phyloP scores from a whole-genome alignment of 1,140 invertebrate species.

The Cherax quadricarinatus region DNA sequence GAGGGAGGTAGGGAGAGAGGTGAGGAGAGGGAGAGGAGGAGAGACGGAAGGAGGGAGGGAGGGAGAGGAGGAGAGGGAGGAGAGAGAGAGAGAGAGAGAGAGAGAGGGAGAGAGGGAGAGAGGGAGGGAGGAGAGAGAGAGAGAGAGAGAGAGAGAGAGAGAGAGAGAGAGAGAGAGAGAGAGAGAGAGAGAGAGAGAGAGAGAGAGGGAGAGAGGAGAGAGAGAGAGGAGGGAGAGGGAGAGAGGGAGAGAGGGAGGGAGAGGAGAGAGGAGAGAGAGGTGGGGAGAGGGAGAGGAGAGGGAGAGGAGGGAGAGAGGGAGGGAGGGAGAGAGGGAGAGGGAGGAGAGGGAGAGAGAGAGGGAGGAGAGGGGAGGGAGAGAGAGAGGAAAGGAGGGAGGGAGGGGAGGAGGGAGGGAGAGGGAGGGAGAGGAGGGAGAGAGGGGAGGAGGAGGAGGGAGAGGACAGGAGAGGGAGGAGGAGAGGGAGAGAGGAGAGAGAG shows the following conservation, averaged over 20 bases:
- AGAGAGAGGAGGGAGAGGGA: not conserved
- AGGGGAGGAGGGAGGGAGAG: not conserved
- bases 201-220: not conserved
- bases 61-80: not conserved
- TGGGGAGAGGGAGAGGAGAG: not conserved
- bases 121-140: not conserved
- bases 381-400: not conserved
- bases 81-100: not conserved
- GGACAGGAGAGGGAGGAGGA: not conserved
- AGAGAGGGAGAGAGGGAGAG: too few species aligned
- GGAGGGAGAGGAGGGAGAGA: not conserved
- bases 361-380: not conserved
- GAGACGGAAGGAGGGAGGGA: not conserved
- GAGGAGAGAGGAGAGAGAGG: not conserved
- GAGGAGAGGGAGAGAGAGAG: not conserved
- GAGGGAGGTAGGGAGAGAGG: too few species aligned
- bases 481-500: not conserved
- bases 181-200: conserved; percentile 10
- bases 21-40: too few species aligned
- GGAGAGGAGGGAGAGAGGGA: not conserved
- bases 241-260: not conserved
- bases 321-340: not conserved
- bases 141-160: not conserved
- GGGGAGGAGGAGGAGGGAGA: not conserved
- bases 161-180: conserved; percentile 10